phyloP scores from a whole-genome alignment of 1,140 invertebrate species.

The Drosophila miranda region DNA sequence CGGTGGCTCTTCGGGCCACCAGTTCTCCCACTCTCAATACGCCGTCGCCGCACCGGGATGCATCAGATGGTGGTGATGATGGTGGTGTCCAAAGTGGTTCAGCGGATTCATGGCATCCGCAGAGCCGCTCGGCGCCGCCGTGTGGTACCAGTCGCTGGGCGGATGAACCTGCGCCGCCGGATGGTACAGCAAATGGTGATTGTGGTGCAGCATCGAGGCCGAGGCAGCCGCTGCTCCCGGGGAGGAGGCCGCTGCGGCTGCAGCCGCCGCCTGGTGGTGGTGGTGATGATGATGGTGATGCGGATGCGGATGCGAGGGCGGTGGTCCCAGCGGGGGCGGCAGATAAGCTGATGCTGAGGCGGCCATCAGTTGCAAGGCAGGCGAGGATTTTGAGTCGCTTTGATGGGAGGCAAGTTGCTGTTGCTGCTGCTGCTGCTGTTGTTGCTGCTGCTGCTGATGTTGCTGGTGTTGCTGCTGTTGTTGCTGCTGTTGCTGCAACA shows the following conservation, averaged over 20 bases:
- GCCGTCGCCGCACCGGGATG: constrained; percentile 84
- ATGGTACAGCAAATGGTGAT: constrained; percentile 81
- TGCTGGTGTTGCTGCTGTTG: constrained; percentile 55
- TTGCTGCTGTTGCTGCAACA: constrained; percentile 68
- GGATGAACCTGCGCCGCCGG: constrained; percentile 81
- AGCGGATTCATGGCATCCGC: constrained; percentile 86
- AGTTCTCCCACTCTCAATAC: constrained; percentile 83
- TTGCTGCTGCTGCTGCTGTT: constrained; percentile 51
- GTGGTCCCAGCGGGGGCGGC: constrained; percentile 74
- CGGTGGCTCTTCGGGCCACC: constrained; percentile 68
- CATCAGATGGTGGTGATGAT: constrained; percentile 83
- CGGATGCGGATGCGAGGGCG: constrained; percentile 66
- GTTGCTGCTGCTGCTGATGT: constrained; percentile 62
- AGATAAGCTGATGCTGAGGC: constrained; percentile 71
- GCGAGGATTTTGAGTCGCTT: constrained; percentile 63
- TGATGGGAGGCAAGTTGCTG: constrained; percentile 49
- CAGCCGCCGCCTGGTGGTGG: constrained; percentile 45
- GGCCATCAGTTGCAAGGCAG: constrained; percentile 73
- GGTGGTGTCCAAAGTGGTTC: constrained; percentile 84
- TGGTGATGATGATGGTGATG: constrained; percentile 62
- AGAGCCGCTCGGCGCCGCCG: constrained; percentile 83
- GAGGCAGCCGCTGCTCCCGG: constrained; percentile 57
- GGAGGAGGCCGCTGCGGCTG: constrained; percentile 52
- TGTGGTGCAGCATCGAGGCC: constrained; percentile 77
- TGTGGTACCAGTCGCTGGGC: constrained; percentile 78